Percentiles rank a stretch among this genome's conserved stretches.
Evolutionary conservation across 2,113 vertebrate species (phyloP).

Genomic region (Actenoides lindsayi): DNA sequence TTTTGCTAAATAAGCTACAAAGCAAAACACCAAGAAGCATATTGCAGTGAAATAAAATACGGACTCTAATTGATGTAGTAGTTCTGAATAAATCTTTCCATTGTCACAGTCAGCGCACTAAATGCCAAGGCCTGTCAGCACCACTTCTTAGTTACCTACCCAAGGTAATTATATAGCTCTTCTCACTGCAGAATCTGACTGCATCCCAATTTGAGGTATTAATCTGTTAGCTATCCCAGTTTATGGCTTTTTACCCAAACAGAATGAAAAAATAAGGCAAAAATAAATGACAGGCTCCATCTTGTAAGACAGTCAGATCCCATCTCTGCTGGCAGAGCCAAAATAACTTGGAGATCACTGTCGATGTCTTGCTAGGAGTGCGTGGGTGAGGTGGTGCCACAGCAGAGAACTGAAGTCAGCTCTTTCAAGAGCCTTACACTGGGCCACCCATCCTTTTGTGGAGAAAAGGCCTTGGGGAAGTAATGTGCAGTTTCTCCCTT

Average conservation of each 20-base stretch:
- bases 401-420: not conserved
- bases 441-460: not conserved
- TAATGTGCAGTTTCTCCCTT: not conserved
- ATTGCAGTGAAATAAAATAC: slow-evolving; percentile 60
- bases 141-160: slow-evolving; percentile 53
- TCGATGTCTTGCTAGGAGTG: not conserved
- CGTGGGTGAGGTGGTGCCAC: not conserved
- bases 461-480: not conserved
- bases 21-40: slow-evolving; percentile 47
- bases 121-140: slow-evolving; percentile 58
- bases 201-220: not conserved
- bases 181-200: not conserved
- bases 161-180: slow-evolving; percentile 35
- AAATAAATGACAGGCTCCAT: not conserved
- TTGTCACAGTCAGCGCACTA: slow-evolving; percentile 7
- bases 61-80: not conserved
- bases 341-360: not conserved
- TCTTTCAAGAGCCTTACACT: not conserved
- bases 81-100: slow-evolving; percentile 64
- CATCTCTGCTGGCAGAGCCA: not conserved
- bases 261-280: not conserved
- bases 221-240: not conserved
- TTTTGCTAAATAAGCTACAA: slow-evolving; percentile 53
- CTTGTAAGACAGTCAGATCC: not conserved
- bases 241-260: not conserved